Evolutionary conservation across 1,140 invertebrate species (phyloP).

Genomic region (Lineus longissimus): DNA sequence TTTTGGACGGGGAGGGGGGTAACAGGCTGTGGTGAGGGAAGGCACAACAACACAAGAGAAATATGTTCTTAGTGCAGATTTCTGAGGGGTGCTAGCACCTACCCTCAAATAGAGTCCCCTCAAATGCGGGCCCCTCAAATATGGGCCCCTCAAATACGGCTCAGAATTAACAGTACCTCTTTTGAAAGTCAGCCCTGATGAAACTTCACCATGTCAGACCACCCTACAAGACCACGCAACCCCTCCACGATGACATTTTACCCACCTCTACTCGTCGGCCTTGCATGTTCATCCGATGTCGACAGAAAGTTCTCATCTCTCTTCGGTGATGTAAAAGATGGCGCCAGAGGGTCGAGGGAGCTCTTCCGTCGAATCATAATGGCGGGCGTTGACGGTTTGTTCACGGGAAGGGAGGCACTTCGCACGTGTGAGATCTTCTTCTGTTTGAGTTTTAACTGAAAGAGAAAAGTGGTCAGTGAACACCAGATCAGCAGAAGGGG

Average conservation of each 20-base stretch:
- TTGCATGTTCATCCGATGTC: constrained; percentile 33
- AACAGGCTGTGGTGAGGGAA: no score
- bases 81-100: no score
- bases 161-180: no score
- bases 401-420: constrained; percentile 27
- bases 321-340: constrained; percentile 33
- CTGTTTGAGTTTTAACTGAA: constrained; percentile 17
- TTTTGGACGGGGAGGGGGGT: no score
- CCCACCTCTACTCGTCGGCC: constrained; percentile 28
- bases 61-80: no score
- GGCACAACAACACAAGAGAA: no score
- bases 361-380: constrained; percentile 9
- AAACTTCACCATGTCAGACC: no score
- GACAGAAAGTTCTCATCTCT: constrained; percentile 25
- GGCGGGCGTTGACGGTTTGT: constrained; percentile 9
- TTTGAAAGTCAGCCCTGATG: no score
- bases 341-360: constrained; percentile 25
- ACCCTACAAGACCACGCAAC: background rate
- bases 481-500: background rate
- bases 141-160: no score
- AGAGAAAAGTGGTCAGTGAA: constrained; percentile 10
- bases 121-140: no score
- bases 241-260: background rate
- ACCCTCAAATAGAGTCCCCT: no score
- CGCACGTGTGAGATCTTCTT: constrained; percentile 15